These are phyloP conservation scores for Philhelius pedissequus DNA, from an alignment of 2,888 invertebrate genomes.

Conservation along the genomic window DNA sequence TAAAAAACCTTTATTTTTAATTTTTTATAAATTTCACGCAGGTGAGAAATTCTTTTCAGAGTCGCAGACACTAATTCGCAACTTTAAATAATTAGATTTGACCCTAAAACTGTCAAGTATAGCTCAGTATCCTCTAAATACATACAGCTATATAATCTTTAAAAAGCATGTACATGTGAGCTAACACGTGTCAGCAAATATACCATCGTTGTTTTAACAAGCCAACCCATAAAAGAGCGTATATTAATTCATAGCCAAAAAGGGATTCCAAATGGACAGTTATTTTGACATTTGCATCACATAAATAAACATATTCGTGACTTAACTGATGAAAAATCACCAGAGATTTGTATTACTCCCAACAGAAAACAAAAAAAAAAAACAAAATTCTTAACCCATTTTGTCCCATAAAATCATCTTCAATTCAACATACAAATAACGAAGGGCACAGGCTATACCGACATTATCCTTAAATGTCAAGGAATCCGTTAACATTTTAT, in stretches of 20 bases:
- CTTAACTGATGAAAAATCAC: constrained; percentile 4
- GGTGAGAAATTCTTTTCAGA: too few species aligned
- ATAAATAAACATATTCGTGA: constrained; percentile 9
- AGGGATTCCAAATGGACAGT: background rate
- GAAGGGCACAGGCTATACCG: background rate
- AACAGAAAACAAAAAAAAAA: background rate
- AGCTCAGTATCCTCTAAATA: too few species aligned
- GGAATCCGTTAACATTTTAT: constrained; percentile 13
- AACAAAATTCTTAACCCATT: background rate
- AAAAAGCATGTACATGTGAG: background rate
- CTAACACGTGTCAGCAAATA: background rate
- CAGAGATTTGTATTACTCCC: background rate
- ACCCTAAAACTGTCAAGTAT: too few species aligned
- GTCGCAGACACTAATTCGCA: too few species aligned
- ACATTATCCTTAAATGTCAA: constrained; percentile 19
- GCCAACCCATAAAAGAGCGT: background rate
- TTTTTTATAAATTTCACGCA: too few species aligned
- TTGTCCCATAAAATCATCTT: background rate
- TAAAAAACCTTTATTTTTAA: too few species aligned
- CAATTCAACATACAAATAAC: constrained; percentile 4
- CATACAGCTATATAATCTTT: background rate
- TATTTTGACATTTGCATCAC: constrained; percentile 1
- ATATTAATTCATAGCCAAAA: constrained; percentile 7
- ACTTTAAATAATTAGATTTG: too few species aligned
- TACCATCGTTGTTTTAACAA: background rate